Base-by-base conservation (phyloP, 2,797 vertebrate species). In the Synaphobranchus kaupii region DNA sequence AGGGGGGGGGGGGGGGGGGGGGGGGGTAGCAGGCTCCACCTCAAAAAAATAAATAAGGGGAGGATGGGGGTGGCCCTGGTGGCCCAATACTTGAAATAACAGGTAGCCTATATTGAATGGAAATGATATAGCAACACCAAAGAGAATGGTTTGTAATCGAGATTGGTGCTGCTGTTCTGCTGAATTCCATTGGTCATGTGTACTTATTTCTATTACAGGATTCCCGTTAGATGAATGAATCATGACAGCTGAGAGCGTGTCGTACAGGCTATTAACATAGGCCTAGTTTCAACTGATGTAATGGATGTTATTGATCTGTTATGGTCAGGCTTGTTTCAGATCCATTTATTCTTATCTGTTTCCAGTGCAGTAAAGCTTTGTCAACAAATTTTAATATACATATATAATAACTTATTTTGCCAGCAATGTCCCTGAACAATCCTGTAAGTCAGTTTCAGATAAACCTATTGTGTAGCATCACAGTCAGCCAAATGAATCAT, bases 11-110 rank as follows among this genome's bases (percentile, higher is more conserved):
- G 31, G 68, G 68, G 78, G 84, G 86, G 87, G 84, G 91, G 90
- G 91, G 92, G 92, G 92, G 91, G 88, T 93, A 17, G 91, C 93
- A 93, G 89, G 90, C 94, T 95, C 93, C 93, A 94, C 96, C 94
- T 96, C 92, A 93, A 92, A 94, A 92, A 92, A 91, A 92, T 88
- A 85, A 90, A 84, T 84, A 68, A 84, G 86, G 89, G 87, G 89
- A 34, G 54, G 80, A 84, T 83, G 87, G 84, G 91, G 90, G 91
- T 0, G 52, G 89, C 54, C 13, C 76, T 85, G 86, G 88, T 86
- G 89, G 88, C 8, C 76, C 76, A 80, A 44, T 17, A 5, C 9
- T 66, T 4, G 25, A 66, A 66, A 8, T 5, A 66, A 6, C 22
- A 66, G 25, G 22, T 63, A 63, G 60, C 60, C 22, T n/a, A 56